Evolutionary conservation across 2,113 vertebrate species (phyloP), one percentile per base, ranked within the genome.

Genomic region (Piprites chloris): DNA sequence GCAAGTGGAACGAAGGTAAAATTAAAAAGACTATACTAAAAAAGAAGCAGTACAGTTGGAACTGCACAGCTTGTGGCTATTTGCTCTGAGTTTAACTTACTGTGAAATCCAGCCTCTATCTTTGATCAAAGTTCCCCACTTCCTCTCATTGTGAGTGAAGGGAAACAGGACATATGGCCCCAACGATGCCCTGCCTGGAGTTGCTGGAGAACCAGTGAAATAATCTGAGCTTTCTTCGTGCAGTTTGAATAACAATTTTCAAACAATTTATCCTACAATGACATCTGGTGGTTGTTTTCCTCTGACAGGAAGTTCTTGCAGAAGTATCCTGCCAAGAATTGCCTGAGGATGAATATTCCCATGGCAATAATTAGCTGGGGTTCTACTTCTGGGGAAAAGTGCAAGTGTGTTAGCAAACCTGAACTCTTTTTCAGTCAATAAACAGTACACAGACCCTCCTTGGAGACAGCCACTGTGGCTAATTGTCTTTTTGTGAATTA

Each of bases 261-360:
- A 50, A 76, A 94, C 76, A 90, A 23, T 44, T 93, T 97, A 81
- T 96, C 83, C 87, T 91, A 33, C 68, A 95, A 85, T 94, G 98
- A 97, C 98, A 97, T 94, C 98, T 98, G 93, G 89, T 98, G 98
- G 98, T 41, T 76, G 44, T 12, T 91, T 87, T 53, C 20, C 69
- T 71, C 22, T 55, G 78, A 55, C 65, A 46, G 44, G 14, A 10
- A 24, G 5, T 13, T 61, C 67, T 56, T 78, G 65, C 72, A 78
- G 63, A 32, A 19, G 2, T 37, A 26, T 52, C 56, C 49, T 65
- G n/a, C 26, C 47, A 55, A 37, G 75, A 55, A 33, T 2, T 65
- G 42, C 37, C 9, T 0, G 1, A 13, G 23, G 47, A 6, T 44
- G 22, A 52, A 30, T 47, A 50, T 49, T 67, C 42, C 61, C 5